Conservation (phyloP, 2,888 invertebrate species). For the Epirrita christyi region DNA sequence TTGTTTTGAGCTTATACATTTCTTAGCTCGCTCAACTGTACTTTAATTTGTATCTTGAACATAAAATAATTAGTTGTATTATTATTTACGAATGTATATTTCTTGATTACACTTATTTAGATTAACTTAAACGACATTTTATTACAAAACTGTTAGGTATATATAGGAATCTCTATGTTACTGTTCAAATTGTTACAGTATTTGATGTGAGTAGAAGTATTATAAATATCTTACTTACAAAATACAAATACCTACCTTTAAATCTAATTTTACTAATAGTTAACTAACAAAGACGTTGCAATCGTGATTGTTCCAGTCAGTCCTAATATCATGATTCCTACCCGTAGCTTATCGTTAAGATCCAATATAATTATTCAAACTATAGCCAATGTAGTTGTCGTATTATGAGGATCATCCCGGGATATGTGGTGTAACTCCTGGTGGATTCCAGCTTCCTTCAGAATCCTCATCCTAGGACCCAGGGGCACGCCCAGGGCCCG, state of each 20-base stretch:
- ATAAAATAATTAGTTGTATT: too few species aligned
- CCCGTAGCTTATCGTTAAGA: neutral
- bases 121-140: neutral
- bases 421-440: conserved; percentile 80
- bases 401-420: conserved; percentile 68
- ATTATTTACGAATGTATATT: too few species aligned
- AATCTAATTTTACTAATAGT: neutral
- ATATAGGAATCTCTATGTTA: neutral
- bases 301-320: neutral
- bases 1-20: too few species aligned
- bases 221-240: neutral
- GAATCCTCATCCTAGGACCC: conserved; percentile 93
- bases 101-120: too few species aligned
- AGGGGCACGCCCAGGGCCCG: conserved; percentile 96
- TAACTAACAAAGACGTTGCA: neutral
- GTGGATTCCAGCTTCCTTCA: conserved; percentile 91
- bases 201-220: neutral
- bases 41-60: too few species aligned
- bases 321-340: neutral
- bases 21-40: too few species aligned
- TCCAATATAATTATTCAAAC: too few species aligned
- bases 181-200: neutral
- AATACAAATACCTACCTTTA: neutral
- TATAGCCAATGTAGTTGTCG: conserved; percentile 86
- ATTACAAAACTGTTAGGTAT: neutral